Conservation (phyloP, 2,797 vertebrate genomes). For the Alfaro cultratus region DNA sequence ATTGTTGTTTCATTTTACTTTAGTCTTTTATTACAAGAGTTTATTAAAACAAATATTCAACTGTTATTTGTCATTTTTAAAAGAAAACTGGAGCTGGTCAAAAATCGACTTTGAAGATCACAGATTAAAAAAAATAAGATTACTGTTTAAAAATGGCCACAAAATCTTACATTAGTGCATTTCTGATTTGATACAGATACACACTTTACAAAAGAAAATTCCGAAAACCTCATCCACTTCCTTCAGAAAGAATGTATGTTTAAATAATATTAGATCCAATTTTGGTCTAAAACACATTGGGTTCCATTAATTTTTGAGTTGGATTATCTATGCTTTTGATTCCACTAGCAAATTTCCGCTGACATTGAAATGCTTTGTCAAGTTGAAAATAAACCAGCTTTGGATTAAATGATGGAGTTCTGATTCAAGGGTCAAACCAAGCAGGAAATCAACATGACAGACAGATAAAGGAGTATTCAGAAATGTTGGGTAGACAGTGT, state of each 20-base stretch:
- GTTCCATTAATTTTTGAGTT: conserved; percentile 52
- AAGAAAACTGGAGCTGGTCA: neutral
- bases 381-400: conserved; percentile 47
- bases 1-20: neutral
- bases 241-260: conserved; percentile 7
- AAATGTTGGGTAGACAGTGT: conserved; percentile 36
- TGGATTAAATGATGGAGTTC: conserved; percentile 51
- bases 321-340: conserved; percentile 69
- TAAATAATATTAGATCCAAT: conserved; percentile 46
- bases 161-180: neutral
- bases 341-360: conserved; percentile 42
- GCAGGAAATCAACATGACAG: conserved; percentile 74
- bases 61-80: neutral
- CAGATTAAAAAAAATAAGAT: neutral
- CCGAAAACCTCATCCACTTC: neutral
- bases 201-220: neutral
- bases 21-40: neutral
- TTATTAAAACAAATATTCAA: neutral
- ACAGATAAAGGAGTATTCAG: conserved; percentile 54
- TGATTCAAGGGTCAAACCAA: conserved; percentile 54
- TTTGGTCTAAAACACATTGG: conserved; percentile 47
- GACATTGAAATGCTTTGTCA: conserved; percentile 56
- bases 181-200: neutral
- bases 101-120: neutral
- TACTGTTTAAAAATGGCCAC: neutral